Evolutionary conservation across 2,888 invertebrate species (phyloP).

Genomic region (Drosophila mercatorum): DNA sequence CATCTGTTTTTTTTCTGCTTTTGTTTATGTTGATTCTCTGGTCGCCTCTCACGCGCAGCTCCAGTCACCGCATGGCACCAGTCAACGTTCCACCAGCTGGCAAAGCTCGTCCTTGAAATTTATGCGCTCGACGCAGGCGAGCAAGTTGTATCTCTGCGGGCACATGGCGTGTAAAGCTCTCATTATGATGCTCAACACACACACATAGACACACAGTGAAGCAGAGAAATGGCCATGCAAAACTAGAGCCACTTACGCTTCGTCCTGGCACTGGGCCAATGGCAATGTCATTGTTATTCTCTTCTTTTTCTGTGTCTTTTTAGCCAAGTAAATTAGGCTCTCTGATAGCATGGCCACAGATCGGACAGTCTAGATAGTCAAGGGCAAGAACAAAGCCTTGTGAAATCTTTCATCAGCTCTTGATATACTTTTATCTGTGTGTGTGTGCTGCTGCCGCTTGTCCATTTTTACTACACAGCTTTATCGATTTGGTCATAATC

Average conservation of each 20-base stretch:
- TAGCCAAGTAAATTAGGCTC: slow-evolving; percentile 25
- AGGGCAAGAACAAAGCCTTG: slow-evolving; percentile 22
- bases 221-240: slow-evolving; percentile 63
- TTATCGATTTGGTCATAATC: slow-evolving; percentile 57
- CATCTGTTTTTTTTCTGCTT: slow-evolving; percentile 25
- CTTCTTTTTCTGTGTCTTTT: slow-evolving; percentile 16
- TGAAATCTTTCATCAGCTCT: slow-evolving; percentile 28
- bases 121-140: slow-evolving; percentile 74
- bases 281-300: slow-evolving; percentile 55
- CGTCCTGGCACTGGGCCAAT: slow-evolving; percentile 72
- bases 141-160: slow-evolving; percentile 36
- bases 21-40: slow-evolving; percentile 52
- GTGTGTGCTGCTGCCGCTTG: slow-evolving; percentile 5
- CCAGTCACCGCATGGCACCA: slow-evolving; percentile 53
- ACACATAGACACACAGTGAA: slow-evolving; percentile 20
- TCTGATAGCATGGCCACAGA: slow-evolving; percentile 45
- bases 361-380: slow-evolving; percentile 46
- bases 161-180: slow-evolving; percentile 75
- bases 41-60: slow-evolving; percentile 35
- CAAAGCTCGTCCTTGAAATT: slow-evolving; percentile 71
- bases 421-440: slow-evolving; percentile 1
- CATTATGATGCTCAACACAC: slow-evolving; percentile 64
- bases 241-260: slow-evolving; percentile 53
- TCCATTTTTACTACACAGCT: slow-evolving; percentile 6
- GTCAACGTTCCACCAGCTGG: slow-evolving; percentile 21